Conservation (phyloP, 2,888 invertebrate species). For the Tineola bisselliella region DNA sequence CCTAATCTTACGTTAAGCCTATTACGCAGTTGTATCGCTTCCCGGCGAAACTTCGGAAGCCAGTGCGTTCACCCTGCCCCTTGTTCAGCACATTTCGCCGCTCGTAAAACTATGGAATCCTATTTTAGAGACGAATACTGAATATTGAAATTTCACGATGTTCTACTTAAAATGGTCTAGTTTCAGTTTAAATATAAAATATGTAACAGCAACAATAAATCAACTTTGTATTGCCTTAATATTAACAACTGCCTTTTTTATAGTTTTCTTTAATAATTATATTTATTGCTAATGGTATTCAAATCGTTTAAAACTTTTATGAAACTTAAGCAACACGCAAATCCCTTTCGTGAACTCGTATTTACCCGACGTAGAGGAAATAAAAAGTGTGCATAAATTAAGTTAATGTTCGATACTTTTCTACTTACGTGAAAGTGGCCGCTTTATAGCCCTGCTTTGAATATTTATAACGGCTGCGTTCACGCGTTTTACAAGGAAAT, state of each 20-base stretch:
- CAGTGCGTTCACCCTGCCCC: conserved; percentile 27
- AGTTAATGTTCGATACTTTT: conserved; percentile 63
- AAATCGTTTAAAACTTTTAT: conserved; percentile 5
- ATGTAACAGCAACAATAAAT: neutral
- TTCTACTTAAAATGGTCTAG: conserved; percentile 15
- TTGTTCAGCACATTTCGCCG: conserved; percentile 47
- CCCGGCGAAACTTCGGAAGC: conserved; percentile 66
- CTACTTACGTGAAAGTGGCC: conserved; percentile 60
- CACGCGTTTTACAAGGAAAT: conserved; percentile 25
- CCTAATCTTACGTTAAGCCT: conserved; percentile 65
- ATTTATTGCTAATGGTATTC: neutral
- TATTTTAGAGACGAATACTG: conserved; percentile 37
- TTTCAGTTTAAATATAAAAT: neutral
- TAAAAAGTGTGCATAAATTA: conserved; percentile 64
- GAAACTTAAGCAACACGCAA: conserved; percentile 31
- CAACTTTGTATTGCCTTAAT: neutral
- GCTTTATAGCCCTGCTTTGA: conserved; percentile 51
- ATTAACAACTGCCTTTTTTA: neutral
- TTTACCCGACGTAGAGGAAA: conserved; percentile 31
- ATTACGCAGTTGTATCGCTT: conserved; percentile 66
- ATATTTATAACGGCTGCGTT: conserved; percentile 50
- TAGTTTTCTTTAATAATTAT: neutral
- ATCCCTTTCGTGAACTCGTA: conserved; percentile 35
- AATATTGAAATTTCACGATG: conserved; percentile 55
- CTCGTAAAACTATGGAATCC: conserved; percentile 52